Evolutionary conservation across 2,888 invertebrate species (phyloP), one percentile per base, ranked within the genome.

Genomic region (Plagiodera versicolora): DNA sequence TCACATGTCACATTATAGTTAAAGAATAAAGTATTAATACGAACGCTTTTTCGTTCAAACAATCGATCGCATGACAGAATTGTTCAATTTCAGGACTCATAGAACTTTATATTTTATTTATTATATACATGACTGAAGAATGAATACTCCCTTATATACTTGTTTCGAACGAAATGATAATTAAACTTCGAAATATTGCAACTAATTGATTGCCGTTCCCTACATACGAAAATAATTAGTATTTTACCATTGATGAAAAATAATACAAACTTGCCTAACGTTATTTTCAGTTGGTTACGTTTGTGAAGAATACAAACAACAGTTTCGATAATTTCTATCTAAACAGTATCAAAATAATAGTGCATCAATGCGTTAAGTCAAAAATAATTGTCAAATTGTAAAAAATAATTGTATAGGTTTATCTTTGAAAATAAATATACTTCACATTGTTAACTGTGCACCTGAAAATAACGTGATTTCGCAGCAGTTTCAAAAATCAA

Each of bases 1-100:
- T 80, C 80, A 80, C 80, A 80, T 79, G 75, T 77, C 69, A 39
- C 39, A 75, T 75, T 74, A 75, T 73, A 75, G 72, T 76, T 75
- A 77, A 74, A 75, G 74, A 72, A 70, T 69, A 70, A 70, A 70
- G 66, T 67, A 73, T 74, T 77, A 76, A 77, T 74, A 77, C 76
- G 74, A 58, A 53, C 44, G 44, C 44, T n/a, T 11, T 32, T 32
- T 32, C 11, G 6, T 32, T 10, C 11, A 10, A 9, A 39, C 39
- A 39, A 39, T 39, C 39, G 11, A 4, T 10, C 3, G 39, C 3
- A 39, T 5, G 24, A 32, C 32, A 14, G 39, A n/a, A 39, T 39
- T 39, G n/a, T 39, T 39, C 39, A 39, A 39, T 39, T n/a, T 39
- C 14, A 14, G 39, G 39, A 39, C 11, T 39, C 14, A 39, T 39